These are phyloP conservation scores for Gerris lacustris DNA, from an alignment of 2,888 invertebrate species.

Conservation along the genomic window DNA sequence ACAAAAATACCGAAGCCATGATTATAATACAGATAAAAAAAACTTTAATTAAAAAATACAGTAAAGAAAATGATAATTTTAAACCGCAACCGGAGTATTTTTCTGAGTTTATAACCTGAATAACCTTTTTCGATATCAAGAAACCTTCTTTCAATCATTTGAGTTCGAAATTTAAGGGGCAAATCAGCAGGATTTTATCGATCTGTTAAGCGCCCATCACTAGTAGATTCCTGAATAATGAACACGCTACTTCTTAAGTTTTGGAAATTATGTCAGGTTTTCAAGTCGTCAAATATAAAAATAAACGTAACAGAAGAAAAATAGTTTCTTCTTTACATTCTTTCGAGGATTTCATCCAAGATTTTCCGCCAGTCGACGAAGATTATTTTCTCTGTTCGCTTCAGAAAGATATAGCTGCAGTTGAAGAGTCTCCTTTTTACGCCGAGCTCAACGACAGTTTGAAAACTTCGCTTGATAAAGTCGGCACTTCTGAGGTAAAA, in stretches of 20 bases:
- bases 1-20: constrained; percentile 31
- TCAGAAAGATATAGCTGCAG: neutral
- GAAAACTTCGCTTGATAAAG: neutral
- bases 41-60: neutral
- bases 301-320: constrained; percentile 2
- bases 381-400: neutral
- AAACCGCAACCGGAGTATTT: too few relatives aligned
- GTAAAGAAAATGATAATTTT: too few relatives aligned
- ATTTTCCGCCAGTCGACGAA: neutral
- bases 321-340: neutral
- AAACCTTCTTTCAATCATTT: too few relatives aligned
- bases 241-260: neutral
- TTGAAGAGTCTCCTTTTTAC: neutral
- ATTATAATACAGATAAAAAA: neutral
- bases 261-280: neutral
- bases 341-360: neutral
- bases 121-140: neutral
- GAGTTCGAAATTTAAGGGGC: too few relatives aligned
- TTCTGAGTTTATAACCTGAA: neutral
- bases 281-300: constrained; percentile 1
- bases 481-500: constrained; percentile 7
- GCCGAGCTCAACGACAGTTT: neutral
- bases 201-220: too few relatives aligned
- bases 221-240: neutral
- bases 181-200: too few relatives aligned